Evolutionary conservation across 2,797 vertebrate species (phyloP), one percentile per base, ranked within the genome.

Genomic region (Molossus molossus): DNA sequence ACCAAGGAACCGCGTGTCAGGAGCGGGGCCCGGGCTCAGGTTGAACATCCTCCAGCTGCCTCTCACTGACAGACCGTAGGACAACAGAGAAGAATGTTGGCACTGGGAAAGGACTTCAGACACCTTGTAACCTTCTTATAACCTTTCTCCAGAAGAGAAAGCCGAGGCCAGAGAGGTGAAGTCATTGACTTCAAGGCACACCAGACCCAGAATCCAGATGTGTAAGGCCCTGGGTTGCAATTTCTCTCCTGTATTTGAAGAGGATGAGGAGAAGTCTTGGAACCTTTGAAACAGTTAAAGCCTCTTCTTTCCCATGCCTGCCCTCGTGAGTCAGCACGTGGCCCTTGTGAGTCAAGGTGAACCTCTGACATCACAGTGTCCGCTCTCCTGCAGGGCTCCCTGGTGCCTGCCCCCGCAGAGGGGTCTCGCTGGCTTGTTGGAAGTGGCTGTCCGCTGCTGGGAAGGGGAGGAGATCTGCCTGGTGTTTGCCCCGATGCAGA

Each of bases 21-120:
- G 48, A 64, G 5, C 20, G 33, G 45, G 17, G 40, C 45, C 55
- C 6, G 0, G 45, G 7, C 57, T 55, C 20, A 55, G 20, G 25
- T 3, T 0, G 2, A 27, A 58, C 0, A 17, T 50, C 21, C 29
- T 21, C 60, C 3, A 3, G 6, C 3, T 17, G 37, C 25, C 15
- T 89, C 18, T 69, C 80, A 23, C 18, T 21, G 1, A 67, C 53
- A 21, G 50, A 25, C 1, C 9, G 62, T 3, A 86, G 55, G 65
- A 82, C 33, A 67, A 2, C 0, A 50, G 6, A 18, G 25, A 20
- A 37, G 57, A 37, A 29, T 0, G 13, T 15, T 17, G 5, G 11
- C 4, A 10, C 55, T 18, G 64, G 6, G n/a, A 45, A 48, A 29
- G 29, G 70, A n/a, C 33, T 15, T 58, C 73, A 58, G 11, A 29